Evolutionary conservation across 2,888 invertebrate genomes (phyloP).

Genomic region (Heliconius charithonia): DNA sequence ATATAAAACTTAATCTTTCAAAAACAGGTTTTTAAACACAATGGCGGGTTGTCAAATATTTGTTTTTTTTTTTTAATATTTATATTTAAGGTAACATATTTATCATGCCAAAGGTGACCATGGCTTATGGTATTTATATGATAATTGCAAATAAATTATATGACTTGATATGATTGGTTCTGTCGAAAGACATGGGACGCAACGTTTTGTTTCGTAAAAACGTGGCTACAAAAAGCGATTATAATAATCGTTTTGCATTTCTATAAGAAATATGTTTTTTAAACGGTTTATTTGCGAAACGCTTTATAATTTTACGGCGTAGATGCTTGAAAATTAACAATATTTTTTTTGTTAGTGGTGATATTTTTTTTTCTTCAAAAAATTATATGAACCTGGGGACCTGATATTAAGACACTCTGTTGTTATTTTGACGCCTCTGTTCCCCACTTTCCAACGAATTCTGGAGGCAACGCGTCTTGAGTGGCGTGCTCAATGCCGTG

Average conservation of each 20-base stretch:
- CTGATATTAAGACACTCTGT: too few relatives aligned
- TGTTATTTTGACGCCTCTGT: too few relatives aligned
- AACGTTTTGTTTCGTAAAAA: slow-evolving; percentile 13
- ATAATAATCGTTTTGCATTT: slow-evolving; percentile 9
- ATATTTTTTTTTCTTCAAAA: not conserved
- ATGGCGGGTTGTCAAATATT: not conserved
- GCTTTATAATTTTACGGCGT: not conserved
- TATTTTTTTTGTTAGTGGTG: not conserved
- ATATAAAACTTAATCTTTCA: not conserved
- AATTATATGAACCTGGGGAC: too few relatives aligned
- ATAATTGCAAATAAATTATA: slow-evolving; percentile 13
- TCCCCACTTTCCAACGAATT: too few relatives aligned
- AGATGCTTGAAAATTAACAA: not conserved
- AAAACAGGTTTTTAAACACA: not conserved
- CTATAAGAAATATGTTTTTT: not conserved
- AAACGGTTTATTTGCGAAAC: not conserved
- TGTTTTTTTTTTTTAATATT: not conserved
- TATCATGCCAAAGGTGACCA: slow-evolving; percentile 12
- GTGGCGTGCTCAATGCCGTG: too few relatives aligned
- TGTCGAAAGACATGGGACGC: slow-evolving; percentile 13
- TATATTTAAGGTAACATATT: not conserved
- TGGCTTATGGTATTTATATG: slow-evolving; percentile 18
- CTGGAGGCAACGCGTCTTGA: too few relatives aligned
- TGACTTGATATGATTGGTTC: slow-evolving; percentile 18
- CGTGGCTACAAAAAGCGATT: slow-evolving; percentile 6